Base-by-base conservation (phyloP, 2,888 invertebrate genomes). In the Caenorhabditis drosophilae region DNA sequence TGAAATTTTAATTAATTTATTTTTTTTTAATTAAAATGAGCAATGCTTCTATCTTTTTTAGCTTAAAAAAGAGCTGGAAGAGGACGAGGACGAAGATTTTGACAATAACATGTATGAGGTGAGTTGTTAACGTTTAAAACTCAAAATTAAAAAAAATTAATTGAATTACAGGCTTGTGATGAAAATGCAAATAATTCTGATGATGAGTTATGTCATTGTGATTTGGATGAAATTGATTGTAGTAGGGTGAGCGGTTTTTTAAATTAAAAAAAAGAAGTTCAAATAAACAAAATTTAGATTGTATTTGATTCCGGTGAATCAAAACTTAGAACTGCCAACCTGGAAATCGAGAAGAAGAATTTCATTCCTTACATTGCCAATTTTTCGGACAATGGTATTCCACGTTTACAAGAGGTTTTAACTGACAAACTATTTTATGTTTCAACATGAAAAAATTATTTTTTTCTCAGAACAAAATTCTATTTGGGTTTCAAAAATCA, bases 371-470 rank as follows among this genome's bases (percentile, higher is more conserved):
- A 27, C 0, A 42, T 42, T 7, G 70, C 67, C 0, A 60, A 58
- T 26, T 73, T 73, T 40, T 59, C 59, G 0, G 23, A 42, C 15
- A 71, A 73, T 40, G 45, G n/a, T 0, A 67, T 73, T 26, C 34
- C 22, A n/a, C 18, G 31, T 26, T 42, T 71, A 11, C 31, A 40
- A 16, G 55, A 48, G 31, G 68, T 62, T 34, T 12, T 6, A n/a
- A n/a, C n/a, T n/a, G n/a, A n/a, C n/a, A n/a, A n/a, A n/a, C n/a
- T n/a, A n/a, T n/a, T n/a, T n/a, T n/a, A n/a, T n/a, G n/a, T 23
- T 44, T 27, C n/a, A 40, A 11, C 15, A 12, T 20, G 23, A 18
- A 26, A n/a, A 38, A 16, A n/a, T 6, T 18, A 15, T 44, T 42
- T 53, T 25, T 27, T 48, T 51, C 66, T 41, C 51, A 73, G 75